Conservation (phyloP, 2,113 vertebrate species). For the Coryphaenoides rupestris region DNA sequence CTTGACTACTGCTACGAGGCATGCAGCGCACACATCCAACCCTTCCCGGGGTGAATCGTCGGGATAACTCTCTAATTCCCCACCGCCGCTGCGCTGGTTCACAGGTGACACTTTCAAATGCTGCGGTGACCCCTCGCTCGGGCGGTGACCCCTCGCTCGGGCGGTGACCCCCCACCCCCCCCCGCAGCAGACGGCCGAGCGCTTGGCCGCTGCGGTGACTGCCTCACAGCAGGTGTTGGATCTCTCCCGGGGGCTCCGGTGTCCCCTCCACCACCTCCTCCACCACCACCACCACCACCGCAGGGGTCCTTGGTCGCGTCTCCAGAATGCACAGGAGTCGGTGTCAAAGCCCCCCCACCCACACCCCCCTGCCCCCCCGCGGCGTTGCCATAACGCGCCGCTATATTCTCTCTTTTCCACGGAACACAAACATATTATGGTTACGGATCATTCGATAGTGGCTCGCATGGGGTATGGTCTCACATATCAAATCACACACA, state of each 20-base stretch:
- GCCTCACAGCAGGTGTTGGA: slow-evolving; percentile 60
- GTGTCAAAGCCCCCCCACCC: slow-evolving; percentile 37
- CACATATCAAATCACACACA: neutral
- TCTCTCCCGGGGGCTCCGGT: slow-evolving; percentile 46
- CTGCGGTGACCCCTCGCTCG: slow-evolving; percentile 44
- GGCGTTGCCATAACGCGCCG: neutral
- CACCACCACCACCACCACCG: too few relatives aligned
- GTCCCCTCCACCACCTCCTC: slow-evolving; percentile 46
- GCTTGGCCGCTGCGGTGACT: slow-evolving; percentile 52
- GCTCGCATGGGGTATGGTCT: neutral
- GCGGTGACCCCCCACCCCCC: slow-evolving; percentile 44
- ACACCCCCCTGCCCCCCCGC: too few relatives aligned
- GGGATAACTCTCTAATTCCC: slow-evolving; percentile 41
- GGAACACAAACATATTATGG: slow-evolving; percentile 26
- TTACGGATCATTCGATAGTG: neutral
- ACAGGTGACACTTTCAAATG: slow-evolving; percentile 46
- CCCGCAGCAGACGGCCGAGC: too few relatives aligned
- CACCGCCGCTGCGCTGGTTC: slow-evolving; percentile 40
- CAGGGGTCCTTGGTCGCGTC: slow-evolving; percentile 9
- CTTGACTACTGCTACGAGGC: too few relatives aligned
- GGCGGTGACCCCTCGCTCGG: slow-evolving; percentile 44
- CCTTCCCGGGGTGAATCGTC: slow-evolving; percentile 51
- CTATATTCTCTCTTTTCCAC: slow-evolving; percentile 6
- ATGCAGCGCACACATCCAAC: too few relatives aligned
- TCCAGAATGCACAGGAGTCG: slow-evolving; percentile 24